These are phyloP conservation scores for Noctuana brunneofusca DNA, from an alignment of 2,888 invertebrate species.

Conservation along the genomic window DNA sequence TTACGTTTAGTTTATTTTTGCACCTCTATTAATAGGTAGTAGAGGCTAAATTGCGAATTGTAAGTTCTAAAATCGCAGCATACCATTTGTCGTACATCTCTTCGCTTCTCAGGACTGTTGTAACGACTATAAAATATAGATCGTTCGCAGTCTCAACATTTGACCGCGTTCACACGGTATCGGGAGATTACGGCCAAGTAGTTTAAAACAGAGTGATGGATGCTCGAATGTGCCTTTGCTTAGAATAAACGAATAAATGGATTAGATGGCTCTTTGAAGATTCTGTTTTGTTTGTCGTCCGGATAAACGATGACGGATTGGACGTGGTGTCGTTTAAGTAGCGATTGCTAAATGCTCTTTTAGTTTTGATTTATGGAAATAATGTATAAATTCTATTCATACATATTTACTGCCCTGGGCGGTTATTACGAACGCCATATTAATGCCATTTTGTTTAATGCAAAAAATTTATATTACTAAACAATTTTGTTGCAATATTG, in stretches of 20 bases:
- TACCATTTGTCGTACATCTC: slow-evolving; percentile 4
- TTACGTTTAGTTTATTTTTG: slow-evolving; percentile 2
- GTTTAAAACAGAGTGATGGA: slow-evolving; percentile 72
- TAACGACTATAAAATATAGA: slow-evolving; percentile 65
- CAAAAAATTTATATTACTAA: no score
- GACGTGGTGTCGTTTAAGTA: slow-evolving; percentile 27
- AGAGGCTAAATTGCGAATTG: no score
- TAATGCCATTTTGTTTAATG: no score
- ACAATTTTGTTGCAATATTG: no score
- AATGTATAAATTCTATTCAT: no score
- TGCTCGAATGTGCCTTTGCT: slow-evolving; percentile 56
- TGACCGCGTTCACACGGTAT: slow-evolving; percentile 78
- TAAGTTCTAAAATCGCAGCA: slow-evolving; percentile 27
- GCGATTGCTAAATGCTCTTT: not conserved
- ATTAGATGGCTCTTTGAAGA: slow-evolving; percentile 61
- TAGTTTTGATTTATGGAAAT: no score
- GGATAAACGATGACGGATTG: slow-evolving; percentile 30
- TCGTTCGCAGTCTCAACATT: slow-evolving; percentile 48
- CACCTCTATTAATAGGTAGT: slow-evolving; percentile 34
- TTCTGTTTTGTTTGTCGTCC: slow-evolving; percentile 32
- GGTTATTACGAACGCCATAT: no score
- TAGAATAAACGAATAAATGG: slow-evolving; percentile 50
- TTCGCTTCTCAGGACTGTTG: slow-evolving; percentile 24
- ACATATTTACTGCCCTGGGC: no score
- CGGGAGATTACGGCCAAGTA: slow-evolving; percentile 65